Evolutionary conservation across 2,888 invertebrate genomes (phyloP).

Genomic region (Anthophora plumipes): DNA sequence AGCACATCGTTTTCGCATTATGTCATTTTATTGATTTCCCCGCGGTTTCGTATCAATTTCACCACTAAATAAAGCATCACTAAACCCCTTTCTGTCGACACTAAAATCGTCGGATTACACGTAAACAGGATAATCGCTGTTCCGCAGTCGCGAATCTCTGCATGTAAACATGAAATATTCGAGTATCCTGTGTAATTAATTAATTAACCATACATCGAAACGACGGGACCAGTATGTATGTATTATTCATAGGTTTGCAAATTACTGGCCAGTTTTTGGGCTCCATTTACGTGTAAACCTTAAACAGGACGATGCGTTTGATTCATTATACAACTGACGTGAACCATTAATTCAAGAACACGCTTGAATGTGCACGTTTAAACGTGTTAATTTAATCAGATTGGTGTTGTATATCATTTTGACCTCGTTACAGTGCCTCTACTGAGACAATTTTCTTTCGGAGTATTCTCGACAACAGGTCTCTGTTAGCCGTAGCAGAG

Average conservation of each 20-base stretch:
- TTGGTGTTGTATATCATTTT: not conserved
- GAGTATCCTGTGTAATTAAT: not conserved
- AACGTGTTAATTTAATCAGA: not conserved
- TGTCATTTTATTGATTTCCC: too few species aligned
- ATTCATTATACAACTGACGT: not conserved
- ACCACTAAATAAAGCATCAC: not conserved
- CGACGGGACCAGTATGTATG: too few species aligned
- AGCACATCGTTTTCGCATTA: too few species aligned
- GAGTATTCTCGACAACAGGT: not conserved
- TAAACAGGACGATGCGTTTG: not conserved
- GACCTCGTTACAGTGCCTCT: not conserved
- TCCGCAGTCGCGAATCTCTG: not conserved
- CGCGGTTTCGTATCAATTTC: not conserved
- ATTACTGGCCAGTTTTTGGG: not conserved
- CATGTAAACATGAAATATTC: not conserved
- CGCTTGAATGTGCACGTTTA: too few species aligned
- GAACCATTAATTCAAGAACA: not conserved
- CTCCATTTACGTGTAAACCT: not conserved
- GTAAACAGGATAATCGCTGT: not conserved
- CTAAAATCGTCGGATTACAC: not conserved
- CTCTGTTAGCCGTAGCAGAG: not conserved
- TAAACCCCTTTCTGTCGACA: not conserved
- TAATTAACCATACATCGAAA: not conserved
- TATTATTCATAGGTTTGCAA: not conserved
- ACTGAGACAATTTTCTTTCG: not conserved